Evolutionary conservation across 2,113 vertebrate species (phyloP).

Genomic region (Aegypius monachus): DNA sequence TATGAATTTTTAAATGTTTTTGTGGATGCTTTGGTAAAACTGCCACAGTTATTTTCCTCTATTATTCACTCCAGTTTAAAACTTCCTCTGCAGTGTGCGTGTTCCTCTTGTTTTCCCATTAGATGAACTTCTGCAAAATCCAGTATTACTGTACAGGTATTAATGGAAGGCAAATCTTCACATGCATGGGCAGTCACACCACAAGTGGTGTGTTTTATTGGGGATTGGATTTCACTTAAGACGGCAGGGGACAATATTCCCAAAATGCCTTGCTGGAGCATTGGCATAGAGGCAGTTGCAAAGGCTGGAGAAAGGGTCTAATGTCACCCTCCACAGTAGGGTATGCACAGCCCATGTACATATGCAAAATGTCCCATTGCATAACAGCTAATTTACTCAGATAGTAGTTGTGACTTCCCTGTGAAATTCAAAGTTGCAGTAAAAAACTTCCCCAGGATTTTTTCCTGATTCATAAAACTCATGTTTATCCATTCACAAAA

Average conservation of each 20-base stretch:
- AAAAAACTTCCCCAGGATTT: background rate
- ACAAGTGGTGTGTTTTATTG: background rate
- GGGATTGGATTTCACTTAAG: background rate
- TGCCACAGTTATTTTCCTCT: background rate
- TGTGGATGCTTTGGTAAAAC: background rate
- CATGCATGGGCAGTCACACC: background rate
- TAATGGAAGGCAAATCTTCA: background rate
- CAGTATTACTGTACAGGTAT: background rate
- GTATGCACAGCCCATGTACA: accelerated
- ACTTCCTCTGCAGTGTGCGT: background rate
- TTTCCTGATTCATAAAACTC: background rate
- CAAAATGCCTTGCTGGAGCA: accelerated
- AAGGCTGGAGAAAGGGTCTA: background rate
- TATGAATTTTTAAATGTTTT: background rate
- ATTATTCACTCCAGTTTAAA: background rate
- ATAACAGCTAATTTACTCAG: background rate
- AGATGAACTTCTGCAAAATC: background rate
- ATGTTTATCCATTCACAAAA: background rate
- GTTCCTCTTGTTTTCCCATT: background rate
- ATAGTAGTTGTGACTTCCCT: background rate
- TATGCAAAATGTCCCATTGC: background rate
- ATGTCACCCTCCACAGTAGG: accelerated
- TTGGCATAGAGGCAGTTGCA: background rate
- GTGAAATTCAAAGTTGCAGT: background rate
- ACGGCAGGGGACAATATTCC: background rate